phyloP scores from a whole-genome alignment of 2,888 invertebrate species.

The Drosophila vallismaia region DNA sequence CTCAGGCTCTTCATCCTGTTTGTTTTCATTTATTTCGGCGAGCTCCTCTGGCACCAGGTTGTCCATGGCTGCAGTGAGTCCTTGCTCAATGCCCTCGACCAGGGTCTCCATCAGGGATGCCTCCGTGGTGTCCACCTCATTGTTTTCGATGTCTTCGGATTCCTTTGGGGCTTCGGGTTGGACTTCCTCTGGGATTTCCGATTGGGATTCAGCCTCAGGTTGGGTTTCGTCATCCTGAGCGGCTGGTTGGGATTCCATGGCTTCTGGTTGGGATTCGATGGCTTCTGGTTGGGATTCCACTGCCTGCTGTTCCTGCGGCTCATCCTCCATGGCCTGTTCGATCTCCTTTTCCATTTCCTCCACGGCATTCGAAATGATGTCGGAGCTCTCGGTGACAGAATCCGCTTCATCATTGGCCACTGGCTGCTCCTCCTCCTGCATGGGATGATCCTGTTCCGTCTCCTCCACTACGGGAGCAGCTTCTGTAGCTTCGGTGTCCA shows the following conservation, averaged over 20 bases:
- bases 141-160: conserved; percentile 25
- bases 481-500: conserved; percentile 51
- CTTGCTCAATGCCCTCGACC: conserved; percentile 55
- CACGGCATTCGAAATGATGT: conserved; percentile 10
- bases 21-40: conserved; percentile 19
- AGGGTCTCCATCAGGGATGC: conserved; percentile 47
- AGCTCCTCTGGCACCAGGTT: conserved; percentile 55
- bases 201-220: background rate
- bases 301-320: conserved; percentile 10
- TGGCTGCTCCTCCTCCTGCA: conserved; percentile 17
- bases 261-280: conserved; percentile 10
- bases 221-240: background rate
- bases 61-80: conserved; percentile 55
- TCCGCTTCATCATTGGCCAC: conserved; percentile 4
- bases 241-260: conserved; percentile 6
- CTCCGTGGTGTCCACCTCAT: conserved; percentile 57
- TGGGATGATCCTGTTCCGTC: conserved; percentile 13
- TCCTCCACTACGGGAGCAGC: conserved; percentile 5
- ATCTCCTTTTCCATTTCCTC: conserved; percentile 24
- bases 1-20: conserved; percentile 19
- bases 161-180: conserved; percentile 5
- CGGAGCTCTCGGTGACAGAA: conserved; percentile 18
- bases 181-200: conserved; percentile 5
- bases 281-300: background rate
- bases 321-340: conserved; percentile 25